These are phyloP conservation scores for Peromyscus polionotus DNA, from an alignment of 2,113 vertebrate genomes.

Conservation along the genomic window DNA sequence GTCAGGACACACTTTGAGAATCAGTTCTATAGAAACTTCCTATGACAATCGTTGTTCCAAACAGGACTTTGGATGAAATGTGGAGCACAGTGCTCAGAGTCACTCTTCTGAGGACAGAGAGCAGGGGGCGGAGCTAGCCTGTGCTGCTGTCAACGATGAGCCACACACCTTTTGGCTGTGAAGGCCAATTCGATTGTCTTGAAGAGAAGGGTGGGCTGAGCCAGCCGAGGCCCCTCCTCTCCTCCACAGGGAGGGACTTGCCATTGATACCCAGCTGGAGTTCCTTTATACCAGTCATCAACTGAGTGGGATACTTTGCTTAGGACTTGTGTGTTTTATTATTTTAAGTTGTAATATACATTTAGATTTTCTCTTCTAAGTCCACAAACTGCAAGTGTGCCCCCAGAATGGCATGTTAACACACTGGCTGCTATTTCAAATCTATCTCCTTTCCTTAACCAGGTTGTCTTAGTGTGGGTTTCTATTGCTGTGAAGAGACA, in stretches of 20 bases:
- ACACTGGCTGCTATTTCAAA: background rate
- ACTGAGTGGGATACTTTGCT: background rate
- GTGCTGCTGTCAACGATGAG: background rate
- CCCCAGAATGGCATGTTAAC: background rate
- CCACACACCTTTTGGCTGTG: background rate
- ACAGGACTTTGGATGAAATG: background rate
- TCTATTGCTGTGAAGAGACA: too few species aligned
- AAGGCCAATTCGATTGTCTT: too few species aligned
- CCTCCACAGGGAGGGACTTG: fast-evolving
- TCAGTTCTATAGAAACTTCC: background rate
- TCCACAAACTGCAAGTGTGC: background rate
- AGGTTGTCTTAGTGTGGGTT: background rate
- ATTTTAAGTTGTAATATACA: background rate
- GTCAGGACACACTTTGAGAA: background rate
- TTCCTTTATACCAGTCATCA: too few species aligned
- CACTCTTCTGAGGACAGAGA: background rate
- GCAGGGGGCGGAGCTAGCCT: background rate
- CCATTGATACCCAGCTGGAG: fast-evolving
- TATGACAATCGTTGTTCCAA: background rate
- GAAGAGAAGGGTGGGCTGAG: too few species aligned
- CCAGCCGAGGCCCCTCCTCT: background rate
- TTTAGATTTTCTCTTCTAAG: background rate
- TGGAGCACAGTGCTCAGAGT: background rate
- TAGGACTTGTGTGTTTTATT: background rate
- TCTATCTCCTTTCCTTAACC: background rate